phyloP scores from a whole-genome alignment of 2,113 vertebrate genomes.

The Sebastes fasciatus region DNA sequence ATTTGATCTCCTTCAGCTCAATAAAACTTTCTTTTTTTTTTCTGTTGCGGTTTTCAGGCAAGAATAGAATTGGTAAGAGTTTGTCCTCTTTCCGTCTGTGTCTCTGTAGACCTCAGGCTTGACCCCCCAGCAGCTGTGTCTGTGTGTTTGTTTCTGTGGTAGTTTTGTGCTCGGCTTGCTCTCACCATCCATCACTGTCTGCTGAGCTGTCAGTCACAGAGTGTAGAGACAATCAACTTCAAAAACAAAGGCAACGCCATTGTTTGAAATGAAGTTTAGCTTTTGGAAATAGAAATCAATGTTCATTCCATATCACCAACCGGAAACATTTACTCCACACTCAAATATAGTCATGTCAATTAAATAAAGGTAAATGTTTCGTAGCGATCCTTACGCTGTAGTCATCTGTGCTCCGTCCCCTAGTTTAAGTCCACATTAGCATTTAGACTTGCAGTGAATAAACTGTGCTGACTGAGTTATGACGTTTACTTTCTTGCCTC shows the following conservation, averaged over 20 bases:
- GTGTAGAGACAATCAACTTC: slow-evolving; percentile 37
- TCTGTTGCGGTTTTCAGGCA: slow-evolving; percentile 84
- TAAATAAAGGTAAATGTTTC: slow-evolving; percentile 4
- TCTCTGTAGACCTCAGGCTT: slow-evolving; percentile 47
- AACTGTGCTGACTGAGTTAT: not conserved
- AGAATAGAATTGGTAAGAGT: slow-evolving; percentile 91
- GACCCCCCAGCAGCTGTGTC: slow-evolving; percentile 69
- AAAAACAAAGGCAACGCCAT: slow-evolving; percentile 40
- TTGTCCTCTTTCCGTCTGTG: slow-evolving; percentile 37
- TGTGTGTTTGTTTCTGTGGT: slow-evolving; percentile 52
- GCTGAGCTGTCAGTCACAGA: slow-evolving; percentile 60
- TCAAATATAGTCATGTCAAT: not conserved
- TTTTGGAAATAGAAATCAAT: slow-evolving; percentile 22
- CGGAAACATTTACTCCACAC: slow-evolving; percentile 3
- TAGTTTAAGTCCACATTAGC: not conserved
- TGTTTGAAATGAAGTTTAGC: slow-evolving; percentile 44
- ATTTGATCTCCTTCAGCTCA: slow-evolving; percentile 38
- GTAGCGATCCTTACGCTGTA: not conserved
- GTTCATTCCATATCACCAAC: slow-evolving; percentile 9
- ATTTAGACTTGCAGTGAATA: not conserved
- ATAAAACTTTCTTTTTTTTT: slow-evolving; percentile 72
- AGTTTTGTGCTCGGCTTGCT: slow-evolving; percentile 55
- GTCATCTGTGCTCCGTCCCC: not conserved
- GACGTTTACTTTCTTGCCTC: slow-evolving; percentile 1
- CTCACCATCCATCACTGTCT: slow-evolving; percentile 71